These are phyloP conservation scores for Drosophila bipectinata DNA, from an alignment of 1,140 invertebrate genomes.

Conservation along the genomic window DNA sequence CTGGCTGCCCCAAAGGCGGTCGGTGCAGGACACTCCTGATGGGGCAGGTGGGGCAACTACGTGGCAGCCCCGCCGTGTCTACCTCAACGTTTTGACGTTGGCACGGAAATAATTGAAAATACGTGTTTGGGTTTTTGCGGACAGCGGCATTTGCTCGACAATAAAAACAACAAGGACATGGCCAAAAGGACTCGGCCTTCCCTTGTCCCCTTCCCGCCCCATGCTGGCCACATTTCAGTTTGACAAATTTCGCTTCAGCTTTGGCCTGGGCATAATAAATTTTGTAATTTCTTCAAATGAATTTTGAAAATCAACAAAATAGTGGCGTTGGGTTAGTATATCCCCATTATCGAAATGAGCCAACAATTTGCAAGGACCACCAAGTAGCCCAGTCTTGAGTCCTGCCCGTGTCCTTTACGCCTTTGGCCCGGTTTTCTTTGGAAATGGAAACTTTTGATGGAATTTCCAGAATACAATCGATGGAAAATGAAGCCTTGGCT, in stretches of 20 bases:
- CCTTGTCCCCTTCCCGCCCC: background rate
- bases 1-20: constrained; percentile 10
- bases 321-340: constrained; percentile 3
- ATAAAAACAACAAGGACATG: constrained; percentile 36
- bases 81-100: constrained; percentile 68
- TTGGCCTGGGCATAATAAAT: constrained; percentile 66
- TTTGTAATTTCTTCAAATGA: constrained; percentile 75
- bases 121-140: constrained; percentile 81
- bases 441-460: constrained; percentile 34
- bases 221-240: constrained; percentile 20
- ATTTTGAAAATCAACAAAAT: constrained; percentile 68
- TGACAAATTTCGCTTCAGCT: constrained; percentile 75
- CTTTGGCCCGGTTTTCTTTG: constrained; percentile 19
- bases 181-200: constrained; percentile 25
- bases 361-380: constrained; percentile 31
- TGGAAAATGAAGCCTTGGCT: constrained; percentile 17
- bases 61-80: constrained; percentile 41
- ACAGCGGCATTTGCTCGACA: constrained; percentile 69
- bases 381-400: background rate
- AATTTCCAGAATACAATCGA: constrained; percentile 22
- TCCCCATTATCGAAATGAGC: constrained; percentile 50
- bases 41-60: constrained; percentile 1
- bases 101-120: constrained; percentile 82
- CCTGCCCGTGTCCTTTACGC: background rate
- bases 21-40: background rate